Conservation (phyloP, 2,113 vertebrate genomes). For the Dipodomys spectabilis region DNA sequence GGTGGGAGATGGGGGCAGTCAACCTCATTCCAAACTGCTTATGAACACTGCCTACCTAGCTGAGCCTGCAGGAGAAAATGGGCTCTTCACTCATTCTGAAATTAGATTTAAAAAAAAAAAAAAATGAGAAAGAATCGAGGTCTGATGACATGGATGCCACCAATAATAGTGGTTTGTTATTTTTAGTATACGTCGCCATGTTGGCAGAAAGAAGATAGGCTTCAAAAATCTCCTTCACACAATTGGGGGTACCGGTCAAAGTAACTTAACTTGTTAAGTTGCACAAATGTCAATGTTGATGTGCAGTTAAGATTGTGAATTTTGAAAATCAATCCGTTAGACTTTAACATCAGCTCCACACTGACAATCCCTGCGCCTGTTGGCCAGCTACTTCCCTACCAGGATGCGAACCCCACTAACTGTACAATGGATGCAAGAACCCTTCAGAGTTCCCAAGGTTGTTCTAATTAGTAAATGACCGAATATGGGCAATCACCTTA, state of each 20-base stretch:
- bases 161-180: neutral
- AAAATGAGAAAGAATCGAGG: neutral
- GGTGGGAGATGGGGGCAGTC: neutral
- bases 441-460: neutral
- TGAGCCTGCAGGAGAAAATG: neutral
- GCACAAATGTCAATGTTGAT: neutral
- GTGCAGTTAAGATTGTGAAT: neutral
- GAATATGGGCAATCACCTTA: neutral
- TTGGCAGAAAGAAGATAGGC: neutral
- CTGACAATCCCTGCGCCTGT: neutral
- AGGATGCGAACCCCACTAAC: neutral
- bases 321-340: neutral
- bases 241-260: neutral
- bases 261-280: neutral
- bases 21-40: too few relatives aligned
- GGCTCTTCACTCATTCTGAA: neutral
- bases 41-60: too few relatives aligned
- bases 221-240: neutral
- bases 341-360: neutral
- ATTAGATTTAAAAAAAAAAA: slow-evolving; percentile 37
- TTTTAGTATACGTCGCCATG: neutral
- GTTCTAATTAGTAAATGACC: neutral
- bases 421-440: neutral
- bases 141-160: neutral
- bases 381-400: neutral